Base-by-base conservation (phyloP, 1,140 invertebrate species). In the Zaprionus lachaisei region DNA sequence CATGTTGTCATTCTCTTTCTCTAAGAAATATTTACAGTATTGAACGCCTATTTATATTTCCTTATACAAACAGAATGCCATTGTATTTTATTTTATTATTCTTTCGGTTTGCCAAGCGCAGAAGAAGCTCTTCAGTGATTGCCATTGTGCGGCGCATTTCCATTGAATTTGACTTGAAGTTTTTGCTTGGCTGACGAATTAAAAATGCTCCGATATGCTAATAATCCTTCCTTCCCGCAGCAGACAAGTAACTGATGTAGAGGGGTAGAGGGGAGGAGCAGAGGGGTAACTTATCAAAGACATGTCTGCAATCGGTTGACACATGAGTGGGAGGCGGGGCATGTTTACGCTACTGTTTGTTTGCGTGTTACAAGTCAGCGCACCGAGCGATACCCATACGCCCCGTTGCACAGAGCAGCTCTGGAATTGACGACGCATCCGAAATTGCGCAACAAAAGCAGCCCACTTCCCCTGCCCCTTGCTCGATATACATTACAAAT, bases 351-450 rank as follows among this genome's bases (percentile, higher is more conserved):
- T 31, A 41, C 20, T 54, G 60, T 72, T 24, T 64, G 60, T 65
- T 62, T 69, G 72, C 47, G 20, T 68, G 60, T 81, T 81, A 61
- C 78, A 75, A 70, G 70, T 72, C 80, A 86, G 64, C 83, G 80
- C 72, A 74, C 80, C 77, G 74, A 72, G 67, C 70, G 56, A 62
- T 82, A 81, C 81, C 76, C 79, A 89, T 89, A 89, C 84, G 84
- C 84, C 72, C 81, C 85, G 79, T 77, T 89, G 84, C 79, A 81
- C 81, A 89, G 34, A 41, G 69, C 68, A 51, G 49, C 54, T 31
- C 72, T 60, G 75, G 63, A 58, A 56, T 56, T 66, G 61, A 54
- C 63, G 67, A 61, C 51, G 54, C 63, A 31, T 24, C 24, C 47
- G 49, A 34, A 71, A 71, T 71, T 58, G 64, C 51, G 55, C 65